Base-by-base conservation (phyloP, 1,140 invertebrate species). In the Pseudoatta argentina region DNA sequence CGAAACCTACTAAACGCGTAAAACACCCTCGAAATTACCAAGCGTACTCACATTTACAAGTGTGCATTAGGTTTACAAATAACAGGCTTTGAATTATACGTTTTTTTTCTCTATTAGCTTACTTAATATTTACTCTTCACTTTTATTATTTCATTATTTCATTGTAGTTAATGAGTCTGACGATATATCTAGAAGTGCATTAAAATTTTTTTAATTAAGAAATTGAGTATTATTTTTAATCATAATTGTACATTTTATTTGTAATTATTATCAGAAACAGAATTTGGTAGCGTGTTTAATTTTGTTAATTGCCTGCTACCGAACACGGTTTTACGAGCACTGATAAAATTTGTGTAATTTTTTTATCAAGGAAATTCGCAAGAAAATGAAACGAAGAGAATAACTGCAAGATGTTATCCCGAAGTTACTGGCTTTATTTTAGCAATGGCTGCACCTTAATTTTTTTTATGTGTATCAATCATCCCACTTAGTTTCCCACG, bases 401-500 rank as follows among this genome's bases (percentile, higher is more conserved):
- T 30, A 69, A 63, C n/a, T 12, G 72, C 16, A 27, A 61, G 51
- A 64, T 73, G 24, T 63, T n/a, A 69, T 61, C 30, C 10, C 14
- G 27, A 44, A 69, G 63, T 76, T 55, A 83, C 53, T 24, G 34
- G 39, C 61, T 61, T 61, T 88, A 87, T 24, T 39, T 27, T 48
- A 53, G 67, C 73, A 4, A 21, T 24, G 57, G 57, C 61, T n/a
- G 57, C 63, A 30, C 63, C 86, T 89, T 91, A 87, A 89, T 88
- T 89, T 92, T 89, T 66, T 92, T 91, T 92, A 86, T 71, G 88
- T 88, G 88, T 91, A 93, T 93, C 93, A 93, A 93, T 94, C 91
- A 93, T 93, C 87, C 86, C 69, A 85, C 91, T 90, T 94, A 93
- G 93, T 94, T 94, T 94, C 93, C 93, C 93, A 92, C 72, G 92